A percentile compares a stretch with the other conserved stretches of the same genome.
These are phyloP conservation scores for Macheiramphus alcinus DNA, from an alignment of 2,113 vertebrate species.

Conservation along the genomic window DNA sequence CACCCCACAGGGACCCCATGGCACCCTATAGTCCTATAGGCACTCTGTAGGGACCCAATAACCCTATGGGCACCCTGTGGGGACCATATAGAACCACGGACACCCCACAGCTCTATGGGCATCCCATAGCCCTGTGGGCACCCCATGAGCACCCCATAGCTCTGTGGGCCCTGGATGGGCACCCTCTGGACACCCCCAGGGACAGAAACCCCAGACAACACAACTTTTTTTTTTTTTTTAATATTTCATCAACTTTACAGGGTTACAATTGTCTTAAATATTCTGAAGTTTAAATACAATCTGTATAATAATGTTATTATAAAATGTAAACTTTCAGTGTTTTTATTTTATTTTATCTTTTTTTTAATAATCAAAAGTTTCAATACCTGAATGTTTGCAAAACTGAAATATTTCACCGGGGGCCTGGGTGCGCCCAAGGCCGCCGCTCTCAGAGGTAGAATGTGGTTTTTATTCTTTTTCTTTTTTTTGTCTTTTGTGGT, in stretches of 20 bases:
- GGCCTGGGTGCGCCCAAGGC: background rate
- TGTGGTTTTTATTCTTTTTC: slow-evolving; percentile 55
- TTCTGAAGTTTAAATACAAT: slow-evolving; percentile 86
- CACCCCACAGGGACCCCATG: no score
- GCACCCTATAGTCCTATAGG: background rate
- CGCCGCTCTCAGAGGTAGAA: slow-evolving; percentile 73
- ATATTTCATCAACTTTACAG: slow-evolving; percentile 79
- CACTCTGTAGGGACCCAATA: background rate
- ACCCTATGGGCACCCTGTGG: background rate
- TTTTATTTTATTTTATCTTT: slow-evolving; percentile 58
- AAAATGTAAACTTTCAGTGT: slow-evolving; percentile 86
- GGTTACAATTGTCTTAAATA: slow-evolving; percentile 84
- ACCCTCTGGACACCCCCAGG: background rate
- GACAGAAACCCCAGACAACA: background rate
- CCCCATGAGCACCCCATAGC: background rate
- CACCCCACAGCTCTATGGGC: background rate
- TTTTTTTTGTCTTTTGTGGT: background rate
- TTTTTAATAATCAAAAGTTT: slow-evolving; percentile 72
- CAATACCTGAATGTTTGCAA: slow-evolving; percentile 76
- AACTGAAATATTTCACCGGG: slow-evolving; percentile 54
- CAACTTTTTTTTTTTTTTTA: slow-evolving; percentile 63
- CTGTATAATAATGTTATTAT: slow-evolving; percentile 83
- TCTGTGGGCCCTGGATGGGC: background rate
- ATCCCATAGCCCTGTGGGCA: background rate
- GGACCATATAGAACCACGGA: background rate